A percentile compares a stretch with the other conserved stretches of the same genome.
These are phyloP conservation scores for Eutrigla gurnardus DNA, from an alignment of 2,797 vertebrate species.

Conservation along the genomic window DNA sequence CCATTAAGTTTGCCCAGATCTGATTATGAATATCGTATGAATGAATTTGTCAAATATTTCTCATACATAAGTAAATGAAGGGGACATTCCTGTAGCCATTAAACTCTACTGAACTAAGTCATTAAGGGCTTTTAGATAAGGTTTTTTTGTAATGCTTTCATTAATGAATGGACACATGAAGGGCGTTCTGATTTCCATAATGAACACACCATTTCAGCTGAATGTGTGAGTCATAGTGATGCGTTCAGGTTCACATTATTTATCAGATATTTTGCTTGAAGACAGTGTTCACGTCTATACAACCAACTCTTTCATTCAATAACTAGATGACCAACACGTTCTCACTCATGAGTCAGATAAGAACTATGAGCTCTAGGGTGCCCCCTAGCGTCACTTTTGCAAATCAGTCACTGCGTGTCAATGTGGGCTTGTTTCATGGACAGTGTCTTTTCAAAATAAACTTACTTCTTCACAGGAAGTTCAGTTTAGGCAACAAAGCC, in stretches of 20 bases:
- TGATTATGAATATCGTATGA: background rate
- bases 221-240: background rate
- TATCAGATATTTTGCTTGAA: background rate
- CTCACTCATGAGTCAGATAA: no score
- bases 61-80: background rate
- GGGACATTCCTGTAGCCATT: background rate
- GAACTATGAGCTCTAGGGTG: no score
- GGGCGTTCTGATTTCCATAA: background rate
- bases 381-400: no score
- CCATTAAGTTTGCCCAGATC: background rate
- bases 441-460: no score
- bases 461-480: no score
- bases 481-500: no score
- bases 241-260: constrained; percentile 3
- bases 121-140: background rate
- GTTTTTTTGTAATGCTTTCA: background rate
- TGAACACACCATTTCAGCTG: background rate
- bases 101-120: background rate
- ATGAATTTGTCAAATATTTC: background rate
- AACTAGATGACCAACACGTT: background rate
- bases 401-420: no score
- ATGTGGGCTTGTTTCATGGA: no score
- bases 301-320: background rate
- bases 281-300: background rate
- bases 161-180: background rate